A percentile compares a stretch with the other conserved stretches of the same genome.
phyloP scores from a whole-genome alignment of 2,888 invertebrate genomes.

The Idaea straminata region DNA sequence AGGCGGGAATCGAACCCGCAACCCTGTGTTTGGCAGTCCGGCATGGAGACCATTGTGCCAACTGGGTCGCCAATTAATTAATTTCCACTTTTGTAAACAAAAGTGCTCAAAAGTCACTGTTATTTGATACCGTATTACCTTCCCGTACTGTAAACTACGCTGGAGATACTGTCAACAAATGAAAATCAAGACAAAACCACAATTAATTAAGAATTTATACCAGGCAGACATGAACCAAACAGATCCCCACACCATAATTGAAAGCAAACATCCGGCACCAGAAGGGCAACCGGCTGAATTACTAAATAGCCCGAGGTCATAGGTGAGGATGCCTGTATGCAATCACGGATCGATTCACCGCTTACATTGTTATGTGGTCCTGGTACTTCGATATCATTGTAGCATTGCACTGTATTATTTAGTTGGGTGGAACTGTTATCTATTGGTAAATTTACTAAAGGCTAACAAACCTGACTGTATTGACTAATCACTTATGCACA shows the following conservation, averaged over 20 bases:
- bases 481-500: too few relatives aligned
- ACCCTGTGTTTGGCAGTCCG: too few relatives aligned
- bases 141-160: too few relatives aligned
- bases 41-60: too few relatives aligned
- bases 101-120: too few relatives aligned
- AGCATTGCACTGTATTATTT: background rate
- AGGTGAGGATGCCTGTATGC: conserved; percentile 1
- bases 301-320: conserved; percentile 31
- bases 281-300: conserved; percentile 37
- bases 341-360: background rate
- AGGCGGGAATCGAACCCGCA: too few relatives aligned
- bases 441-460: too few relatives aligned
- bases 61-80: too few relatives aligned
- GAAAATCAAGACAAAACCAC: background rate
- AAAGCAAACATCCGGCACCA: conserved; percentile 38
- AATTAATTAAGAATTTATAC: background rate
- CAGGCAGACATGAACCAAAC: background rate
- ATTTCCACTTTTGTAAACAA: too few relatives aligned
- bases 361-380: background rate
- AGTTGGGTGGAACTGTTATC: background rate
- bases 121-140: too few relatives aligned
- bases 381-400: background rate
- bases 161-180: too few relatives aligned
- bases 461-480: too few relatives aligned
- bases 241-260: conserved; percentile 29